These are phyloP conservation scores for Opisthocomus hoazin DNA, from an alignment of 2,113 vertebrate genomes.

Conservation along the genomic window DNA sequence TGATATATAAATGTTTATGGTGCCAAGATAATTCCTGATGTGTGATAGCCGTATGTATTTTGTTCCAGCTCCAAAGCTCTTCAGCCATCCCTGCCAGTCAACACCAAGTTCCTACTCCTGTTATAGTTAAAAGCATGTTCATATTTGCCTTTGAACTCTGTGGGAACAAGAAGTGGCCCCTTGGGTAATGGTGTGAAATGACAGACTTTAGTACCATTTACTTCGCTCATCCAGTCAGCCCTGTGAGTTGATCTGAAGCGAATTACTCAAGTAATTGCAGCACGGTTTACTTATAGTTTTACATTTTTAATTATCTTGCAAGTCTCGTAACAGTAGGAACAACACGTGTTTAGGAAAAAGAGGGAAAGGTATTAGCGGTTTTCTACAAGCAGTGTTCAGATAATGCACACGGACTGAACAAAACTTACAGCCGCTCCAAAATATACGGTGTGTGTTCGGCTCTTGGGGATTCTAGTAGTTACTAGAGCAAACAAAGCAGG, in stretches of 20 bases:
- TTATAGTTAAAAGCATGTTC: background rate
- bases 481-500: background rate
- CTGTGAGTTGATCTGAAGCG: background rate
- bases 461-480: background rate
- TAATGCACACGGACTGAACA: background rate
- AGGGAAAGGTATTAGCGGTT: background rate
- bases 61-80: background rate
- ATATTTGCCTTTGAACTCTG: background rate
- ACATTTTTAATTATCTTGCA: background rate
- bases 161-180: background rate
- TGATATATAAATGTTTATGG: background rate
- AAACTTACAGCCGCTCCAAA: background rate
- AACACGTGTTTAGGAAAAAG: background rate
- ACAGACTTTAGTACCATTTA: background rate
- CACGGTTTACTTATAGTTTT: background rate
- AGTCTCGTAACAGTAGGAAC: background rate
- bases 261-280: background rate
- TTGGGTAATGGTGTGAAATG: background rate
- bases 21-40: background rate
- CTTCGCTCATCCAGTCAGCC: background rate
- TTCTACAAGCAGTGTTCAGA: background rate
- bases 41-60: background rate
- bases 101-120: background rate
- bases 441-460: background rate
- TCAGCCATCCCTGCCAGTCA: background rate